Evolutionary conservation across 1,140 invertebrate genomes (phyloP).

Genomic region (Macrostomum lignano): DNA sequence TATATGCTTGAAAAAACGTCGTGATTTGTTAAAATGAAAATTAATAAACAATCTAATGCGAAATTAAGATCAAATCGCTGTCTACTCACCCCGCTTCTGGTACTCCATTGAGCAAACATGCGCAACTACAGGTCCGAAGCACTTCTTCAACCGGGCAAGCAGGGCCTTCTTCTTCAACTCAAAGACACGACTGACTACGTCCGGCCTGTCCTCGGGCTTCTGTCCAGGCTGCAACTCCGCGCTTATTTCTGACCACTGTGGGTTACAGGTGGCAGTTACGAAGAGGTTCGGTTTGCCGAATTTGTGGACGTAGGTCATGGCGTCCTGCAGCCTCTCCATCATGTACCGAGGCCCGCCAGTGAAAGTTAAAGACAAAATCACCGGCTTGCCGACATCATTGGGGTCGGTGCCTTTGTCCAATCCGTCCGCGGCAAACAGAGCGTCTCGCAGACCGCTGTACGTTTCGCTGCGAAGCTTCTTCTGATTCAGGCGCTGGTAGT

Average conservation of each 20-base stretch:
- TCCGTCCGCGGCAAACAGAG: constrained; percentile 9
- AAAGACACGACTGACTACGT: constrained; percentile 29
- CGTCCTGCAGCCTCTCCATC: too few relatives aligned
- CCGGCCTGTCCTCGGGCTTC: constrained; percentile 17
- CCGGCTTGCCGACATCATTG: constrained; percentile 12
- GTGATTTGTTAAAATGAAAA: too few relatives aligned
- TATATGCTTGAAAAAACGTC: too few relatives aligned
- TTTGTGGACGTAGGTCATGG: too few relatives aligned
- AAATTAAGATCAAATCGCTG: too few relatives aligned
- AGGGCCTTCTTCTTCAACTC: constrained; percentile 27
- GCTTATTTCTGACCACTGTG: constrained; percentile 28
- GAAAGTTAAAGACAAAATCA: constrained; percentile 25
- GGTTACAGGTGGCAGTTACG: constrained; percentile 31
- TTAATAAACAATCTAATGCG: too few relatives aligned
- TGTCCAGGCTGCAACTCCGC: constrained; percentile 12
- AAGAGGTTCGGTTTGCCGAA: constrained; percentile 27
- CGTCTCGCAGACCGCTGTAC: too few relatives aligned
- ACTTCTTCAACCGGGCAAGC: constrained; percentile 15
- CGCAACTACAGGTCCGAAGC: constrained; percentile 16
- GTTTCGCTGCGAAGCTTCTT: constrained; percentile 7
- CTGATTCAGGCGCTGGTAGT: constrained; percentile 12
- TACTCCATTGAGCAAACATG: constrained; percentile 28
- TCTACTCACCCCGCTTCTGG: constrained; percentile 30
- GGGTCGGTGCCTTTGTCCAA: constrained; percentile 6
- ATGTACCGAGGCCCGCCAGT: too few relatives aligned